A percentile compares a stretch with the other conserved stretches of the same genome.
Conservation (phyloP, 2,888 invertebrate genomes). For the Drosophila tanythrix region DNA sequence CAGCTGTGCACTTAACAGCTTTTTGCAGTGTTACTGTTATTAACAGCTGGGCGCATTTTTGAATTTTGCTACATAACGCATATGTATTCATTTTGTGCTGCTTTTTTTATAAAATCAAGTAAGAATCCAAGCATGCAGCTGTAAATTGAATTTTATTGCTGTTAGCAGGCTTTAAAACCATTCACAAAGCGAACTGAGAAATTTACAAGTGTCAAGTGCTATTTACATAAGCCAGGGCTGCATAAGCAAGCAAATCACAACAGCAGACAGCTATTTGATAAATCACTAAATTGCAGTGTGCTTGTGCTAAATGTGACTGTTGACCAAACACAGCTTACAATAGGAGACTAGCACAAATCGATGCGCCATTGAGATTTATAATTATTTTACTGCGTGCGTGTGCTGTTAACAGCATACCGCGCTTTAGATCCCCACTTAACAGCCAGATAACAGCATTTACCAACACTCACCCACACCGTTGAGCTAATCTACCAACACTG, state of each 20-base stretch:
- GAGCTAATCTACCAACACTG: constrained; percentile 37
- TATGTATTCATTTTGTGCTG: neutral
- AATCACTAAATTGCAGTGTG: neutral
- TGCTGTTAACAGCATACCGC: constrained; percentile 2
- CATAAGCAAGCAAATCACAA: neutral
- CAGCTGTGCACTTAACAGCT: constrained; percentile 43
- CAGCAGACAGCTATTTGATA: constrained; percentile 4
- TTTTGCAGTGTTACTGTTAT: neutral
- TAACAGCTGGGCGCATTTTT: neutral
- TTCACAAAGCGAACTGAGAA: too few species aligned
- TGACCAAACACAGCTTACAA: neutral
- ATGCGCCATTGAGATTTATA: neutral
- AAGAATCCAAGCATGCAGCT: neutral
- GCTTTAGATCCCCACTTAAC: neutral
- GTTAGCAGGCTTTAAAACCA: neutral
- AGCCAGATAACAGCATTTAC: constrained; percentile 23
- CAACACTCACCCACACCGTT: constrained; percentile 25
- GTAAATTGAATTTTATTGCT: neutral
- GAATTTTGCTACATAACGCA: neutral
- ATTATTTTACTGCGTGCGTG: neutral
- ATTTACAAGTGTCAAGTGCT: too few species aligned
- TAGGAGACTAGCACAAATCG: neutral
- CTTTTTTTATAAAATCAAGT: neutral
- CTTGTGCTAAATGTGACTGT: neutral
- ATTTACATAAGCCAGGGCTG: neutral